Conservation (phyloP, 1,140 invertebrate species). For the Dysdera silvatica region DNA sequence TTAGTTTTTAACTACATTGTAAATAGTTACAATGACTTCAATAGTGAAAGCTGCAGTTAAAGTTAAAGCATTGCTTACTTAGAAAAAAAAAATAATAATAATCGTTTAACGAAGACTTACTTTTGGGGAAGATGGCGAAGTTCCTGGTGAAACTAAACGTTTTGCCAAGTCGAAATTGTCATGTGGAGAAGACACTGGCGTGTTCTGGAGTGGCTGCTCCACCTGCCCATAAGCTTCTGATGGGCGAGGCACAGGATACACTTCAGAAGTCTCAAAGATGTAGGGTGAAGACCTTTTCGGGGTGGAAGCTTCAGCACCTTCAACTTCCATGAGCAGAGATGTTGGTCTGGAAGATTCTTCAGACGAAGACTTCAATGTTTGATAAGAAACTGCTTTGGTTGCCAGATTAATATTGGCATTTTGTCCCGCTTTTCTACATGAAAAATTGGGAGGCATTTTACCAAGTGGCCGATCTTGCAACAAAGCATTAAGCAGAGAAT, state of each 20-base stretch:
- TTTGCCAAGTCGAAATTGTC: constrained; percentile 6
- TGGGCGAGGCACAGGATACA: constrained; percentile 32
- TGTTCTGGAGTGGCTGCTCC: constrained; percentile 27
- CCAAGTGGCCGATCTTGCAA: too few species aligned
- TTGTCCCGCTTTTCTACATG: constrained; percentile 17
- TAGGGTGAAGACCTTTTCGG: constrained; percentile 8
- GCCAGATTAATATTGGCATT: constrained; percentile 20
- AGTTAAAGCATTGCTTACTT: too few species aligned
- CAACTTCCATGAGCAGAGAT: background rate
- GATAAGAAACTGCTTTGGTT: constrained; percentile 3
- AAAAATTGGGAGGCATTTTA: constrained; percentile 6
- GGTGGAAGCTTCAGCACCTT: background rate
- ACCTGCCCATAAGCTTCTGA: constrained; percentile 33
- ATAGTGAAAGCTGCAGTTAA: too few species aligned
- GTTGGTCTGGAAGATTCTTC: background rate
- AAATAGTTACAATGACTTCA: too few species aligned
- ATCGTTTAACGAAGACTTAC: background rate
- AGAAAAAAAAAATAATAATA: too few species aligned
- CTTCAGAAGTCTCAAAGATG: background rate
- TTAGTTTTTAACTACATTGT: too few species aligned
- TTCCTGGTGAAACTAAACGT: constrained; percentile 14
- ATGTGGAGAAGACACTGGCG: constrained; percentile 11
- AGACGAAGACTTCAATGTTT: background rate
- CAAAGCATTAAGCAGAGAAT: too few species aligned
- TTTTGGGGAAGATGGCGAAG: constrained; percentile 15